Evolutionary conservation across 92 coral and sea anemone genomes (phyloP), one percentile per base, ranked within the genome.

Genomic region (Palythoa caribaeorum): DNA sequence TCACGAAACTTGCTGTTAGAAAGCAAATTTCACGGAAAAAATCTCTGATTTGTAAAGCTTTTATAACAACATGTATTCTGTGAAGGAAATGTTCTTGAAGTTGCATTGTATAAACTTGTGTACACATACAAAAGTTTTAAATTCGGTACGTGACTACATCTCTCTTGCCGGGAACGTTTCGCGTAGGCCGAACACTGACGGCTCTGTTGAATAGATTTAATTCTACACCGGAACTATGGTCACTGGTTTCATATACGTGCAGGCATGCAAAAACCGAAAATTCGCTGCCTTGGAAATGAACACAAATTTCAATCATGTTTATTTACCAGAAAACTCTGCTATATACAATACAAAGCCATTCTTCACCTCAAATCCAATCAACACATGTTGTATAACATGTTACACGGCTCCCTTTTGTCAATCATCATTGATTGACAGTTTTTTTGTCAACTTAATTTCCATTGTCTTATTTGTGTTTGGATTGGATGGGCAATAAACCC

Each of bases 401-500:
- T 81, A 48, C 74, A 69, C 63, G 48, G 5, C 89, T 71, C 59
- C 90, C 15, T 35, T 40, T 51, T 88, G 92, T 93, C 98, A 89
- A 69, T 95, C 96, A 93, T 47, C 77, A n/a, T 79, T 93, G 98
- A 93, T 80, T 89, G 98, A 95, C 98, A 95, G 84, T 83, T 91
- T 81, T 69, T 65, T 44, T 79, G 84, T 81, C 86, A 81, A 81
- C 65, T 81, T 81, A 81, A 81, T 81, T 81, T 68, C 17, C 19
- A 21, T 68, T 81, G 86, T 81, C 63, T 81, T 65, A 20, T 71
- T 36, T 59, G 21, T 68, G 76, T 65, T 81, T 0, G 48, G 86
- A 81, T 81, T 81, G 86, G 86, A 65, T 28, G 20, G 48, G 71
- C 28, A 11, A 2, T 50, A 66, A 63, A 39, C 40, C 40, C 59